Conservation (phyloP, 2,113 vertebrate genomes). For the Sminthopsis crassicaudata region DNA sequence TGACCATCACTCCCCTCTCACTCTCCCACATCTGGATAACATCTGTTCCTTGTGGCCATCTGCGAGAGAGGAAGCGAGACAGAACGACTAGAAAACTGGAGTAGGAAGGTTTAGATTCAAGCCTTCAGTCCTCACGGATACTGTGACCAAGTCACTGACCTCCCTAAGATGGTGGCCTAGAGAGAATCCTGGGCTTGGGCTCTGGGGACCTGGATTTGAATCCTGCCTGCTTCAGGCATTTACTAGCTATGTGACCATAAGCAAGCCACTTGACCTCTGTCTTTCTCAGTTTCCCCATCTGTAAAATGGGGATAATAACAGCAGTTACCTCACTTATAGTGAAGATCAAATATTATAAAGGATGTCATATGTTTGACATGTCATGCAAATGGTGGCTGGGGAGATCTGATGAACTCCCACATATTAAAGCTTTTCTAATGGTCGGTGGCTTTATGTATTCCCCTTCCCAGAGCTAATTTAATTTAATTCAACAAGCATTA, state of each 20-base stretch:
- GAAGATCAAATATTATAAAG: not conserved
- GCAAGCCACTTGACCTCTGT: not conserved
- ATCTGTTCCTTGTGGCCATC: not conserved
- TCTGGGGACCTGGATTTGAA: not conserved
- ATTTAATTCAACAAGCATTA: not conserved
- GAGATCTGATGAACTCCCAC: not conserved
- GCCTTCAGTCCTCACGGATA: not conserved
- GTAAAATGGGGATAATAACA: not conserved
- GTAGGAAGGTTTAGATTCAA: not conserved
- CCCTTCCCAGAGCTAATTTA: not conserved
- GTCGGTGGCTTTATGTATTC: not conserved
- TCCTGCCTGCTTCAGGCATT: not conserved
- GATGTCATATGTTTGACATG: not conserved
- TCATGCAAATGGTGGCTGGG: not conserved
- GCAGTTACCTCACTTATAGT: not conserved
- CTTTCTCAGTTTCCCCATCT: not conserved
- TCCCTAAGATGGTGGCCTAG: not conserved
- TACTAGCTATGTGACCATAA: not conserved
- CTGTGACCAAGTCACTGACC: not conserved
- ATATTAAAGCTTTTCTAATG: not conserved
- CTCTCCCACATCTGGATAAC: not conserved
- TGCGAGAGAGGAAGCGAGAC: not conserved
- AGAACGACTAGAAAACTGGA: not conserved
- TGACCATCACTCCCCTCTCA: not conserved
- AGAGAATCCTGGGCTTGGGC: not conserved